Conservation (phyloP, 1,140 invertebrate species). For the Lepidurus couesii region DNA sequence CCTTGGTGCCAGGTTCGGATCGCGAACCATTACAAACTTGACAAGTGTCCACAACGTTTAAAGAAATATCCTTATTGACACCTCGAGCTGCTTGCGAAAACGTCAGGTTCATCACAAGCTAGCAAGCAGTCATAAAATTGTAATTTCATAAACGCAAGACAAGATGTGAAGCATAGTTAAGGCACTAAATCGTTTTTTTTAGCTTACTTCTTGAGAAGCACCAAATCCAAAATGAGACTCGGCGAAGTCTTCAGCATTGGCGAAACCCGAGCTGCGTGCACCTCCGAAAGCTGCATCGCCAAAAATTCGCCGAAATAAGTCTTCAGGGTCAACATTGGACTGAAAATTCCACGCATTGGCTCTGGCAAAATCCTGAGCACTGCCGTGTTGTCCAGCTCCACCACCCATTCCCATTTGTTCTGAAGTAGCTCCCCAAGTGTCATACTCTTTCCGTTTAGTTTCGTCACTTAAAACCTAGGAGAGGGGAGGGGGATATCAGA, state of each 20-base stretch:
- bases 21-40: conserved; percentile 77
- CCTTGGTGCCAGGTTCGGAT: conserved; percentile 80
- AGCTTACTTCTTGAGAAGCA: conserved; percentile 73
- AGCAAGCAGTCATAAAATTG: conserved; percentile 32
- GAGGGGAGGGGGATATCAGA: background rate
- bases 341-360: conserved; percentile 69
- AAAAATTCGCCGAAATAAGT: conserved; percentile 88
- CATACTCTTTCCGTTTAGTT: conserved; percentile 84
- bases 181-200: background rate
- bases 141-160: background rate
- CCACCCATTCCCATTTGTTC: conserved; percentile 73
- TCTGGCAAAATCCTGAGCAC: conserved; percentile 12
- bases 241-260: conserved; percentile 69
- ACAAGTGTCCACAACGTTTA: conserved; percentile 92
- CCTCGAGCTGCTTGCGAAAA: conserved; percentile 95
- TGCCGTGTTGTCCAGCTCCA: conserved; percentile 39
- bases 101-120: conserved; percentile 80
- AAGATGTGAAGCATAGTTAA: background rate
- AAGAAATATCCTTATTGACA: conserved; percentile 82
- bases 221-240: conserved; percentile 85
- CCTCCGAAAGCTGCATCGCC: conserved; percentile 64
- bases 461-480: conserved; percentile 83
- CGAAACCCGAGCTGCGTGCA: conserved; percentile 46
- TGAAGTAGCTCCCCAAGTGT: conserved; percentile 81
- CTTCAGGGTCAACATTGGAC: conserved; percentile 87